Percentiles rank a stretch among this genome's conserved stretches.
phyloP scores from a whole-genome alignment of 2,888 invertebrate species.

The Margaritifera margaritifera region DNA sequence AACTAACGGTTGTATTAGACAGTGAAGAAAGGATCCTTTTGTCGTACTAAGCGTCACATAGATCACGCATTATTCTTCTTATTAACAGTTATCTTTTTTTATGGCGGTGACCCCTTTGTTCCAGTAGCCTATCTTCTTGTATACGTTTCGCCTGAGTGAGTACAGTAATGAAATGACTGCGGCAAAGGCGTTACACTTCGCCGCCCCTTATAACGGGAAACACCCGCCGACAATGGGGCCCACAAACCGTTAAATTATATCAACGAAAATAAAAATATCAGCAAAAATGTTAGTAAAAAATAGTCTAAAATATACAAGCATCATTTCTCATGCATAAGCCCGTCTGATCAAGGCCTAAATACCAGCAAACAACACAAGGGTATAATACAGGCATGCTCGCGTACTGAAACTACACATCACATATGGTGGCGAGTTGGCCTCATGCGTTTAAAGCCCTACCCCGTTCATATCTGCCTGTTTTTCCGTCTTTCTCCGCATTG shows the following conservation, averaged over 20 bases:
- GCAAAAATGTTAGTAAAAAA: constrained; percentile 7
- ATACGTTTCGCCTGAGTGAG: constrained; percentile 42
- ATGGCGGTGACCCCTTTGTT: constrained; percentile 1
- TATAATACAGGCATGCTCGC: neutral
- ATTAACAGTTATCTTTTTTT: too few species aligned
- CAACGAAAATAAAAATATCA: constrained; percentile 1
- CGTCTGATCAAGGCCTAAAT: too few species aligned
- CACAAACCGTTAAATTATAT: too few species aligned
- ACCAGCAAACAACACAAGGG: too few species aligned
- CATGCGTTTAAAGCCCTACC: constrained; percentile 14
- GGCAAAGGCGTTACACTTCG: constrained; percentile 28
- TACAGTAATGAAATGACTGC: constrained; percentile 38
- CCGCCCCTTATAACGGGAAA: constrained; percentile 25
- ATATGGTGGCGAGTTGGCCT: constrained; percentile 7
- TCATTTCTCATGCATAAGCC: too few species aligned
- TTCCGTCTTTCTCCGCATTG: constrained; percentile 4
- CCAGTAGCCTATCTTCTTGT: neutral
- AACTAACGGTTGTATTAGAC: neutral
- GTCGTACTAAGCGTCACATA: too few species aligned
- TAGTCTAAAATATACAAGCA: neutral
- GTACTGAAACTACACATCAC: constrained; percentile 4
- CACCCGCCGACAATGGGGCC: constrained; percentile 6
- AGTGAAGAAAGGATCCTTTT: too few species aligned
- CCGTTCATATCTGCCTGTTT: constrained; percentile 11
- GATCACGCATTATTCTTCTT: too few species aligned